phyloP scores from a whole-genome alignment of 53 echinoderm and acorn worm species.

The Paelopatides confundens region DNA sequence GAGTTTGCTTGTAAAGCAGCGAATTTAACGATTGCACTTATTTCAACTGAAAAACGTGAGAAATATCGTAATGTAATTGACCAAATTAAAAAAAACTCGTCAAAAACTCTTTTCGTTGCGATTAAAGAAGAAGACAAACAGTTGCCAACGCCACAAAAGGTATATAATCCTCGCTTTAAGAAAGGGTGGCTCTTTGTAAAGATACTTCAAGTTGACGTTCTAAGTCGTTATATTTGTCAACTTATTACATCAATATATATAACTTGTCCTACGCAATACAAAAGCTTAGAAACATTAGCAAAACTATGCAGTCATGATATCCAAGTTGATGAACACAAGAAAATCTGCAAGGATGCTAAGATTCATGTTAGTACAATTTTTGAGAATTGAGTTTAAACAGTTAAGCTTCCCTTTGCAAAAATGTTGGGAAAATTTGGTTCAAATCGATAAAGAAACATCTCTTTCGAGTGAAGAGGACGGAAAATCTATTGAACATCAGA shows the following conservation, averaged over 20 bases:
- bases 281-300: background rate
- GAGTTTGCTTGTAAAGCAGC: constrained; percentile 29
- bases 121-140: constrained; percentile 6
- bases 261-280: background rate
- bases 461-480: background rate
- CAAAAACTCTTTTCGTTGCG: background rate
- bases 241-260: background rate
- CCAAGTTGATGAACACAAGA: background rate
- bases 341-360: background rate
- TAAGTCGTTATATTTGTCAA: background rate
- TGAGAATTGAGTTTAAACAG: background rate
- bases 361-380: background rate
- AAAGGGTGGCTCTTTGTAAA: constrained; percentile 34
- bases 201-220: constrained; percentile 2
- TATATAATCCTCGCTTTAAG: background rate
- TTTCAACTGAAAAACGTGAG: constrained; percentile 16
- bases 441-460: background rate
- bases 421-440: background rate
- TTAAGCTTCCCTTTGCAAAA: background rate
- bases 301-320: background rate
- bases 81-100: background rate
- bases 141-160: background rate
- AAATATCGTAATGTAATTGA: background rate
- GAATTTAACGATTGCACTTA: background rate
- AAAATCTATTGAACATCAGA: background rate